A percentile compares a stretch with the other conserved stretches of the same genome.
These are phyloP conservation scores for Hephaestus fuliginosus DNA, from an alignment of 2,797 vertebrate species.

Conservation along the genomic window DNA sequence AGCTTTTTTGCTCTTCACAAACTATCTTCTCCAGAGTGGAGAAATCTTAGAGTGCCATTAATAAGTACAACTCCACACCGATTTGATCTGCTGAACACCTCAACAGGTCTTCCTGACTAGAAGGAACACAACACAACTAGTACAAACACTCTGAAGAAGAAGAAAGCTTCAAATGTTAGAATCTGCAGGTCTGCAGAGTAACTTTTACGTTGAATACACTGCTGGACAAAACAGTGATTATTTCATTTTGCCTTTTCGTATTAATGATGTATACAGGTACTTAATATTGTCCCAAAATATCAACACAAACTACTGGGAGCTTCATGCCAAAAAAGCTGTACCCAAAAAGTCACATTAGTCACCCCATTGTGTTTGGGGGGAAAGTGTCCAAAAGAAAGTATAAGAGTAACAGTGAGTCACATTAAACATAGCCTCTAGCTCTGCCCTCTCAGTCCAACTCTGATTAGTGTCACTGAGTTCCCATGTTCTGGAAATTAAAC, in stretches of 20 bases:
- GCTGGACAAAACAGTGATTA: not conserved
- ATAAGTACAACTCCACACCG: no score
- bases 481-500: conserved; percentile 64
- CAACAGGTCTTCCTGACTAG: not conserved
- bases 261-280: not conserved
- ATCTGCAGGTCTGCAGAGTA: not conserved
- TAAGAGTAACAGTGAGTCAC: not conserved
- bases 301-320: not conserved
- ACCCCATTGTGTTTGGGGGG: not conserved
- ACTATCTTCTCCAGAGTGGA: no score
- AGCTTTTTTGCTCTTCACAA: no score
- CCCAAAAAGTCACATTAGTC: not conserved
- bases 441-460: conserved; percentile 10
- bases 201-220: not conserved
- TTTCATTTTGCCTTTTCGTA: not conserved
- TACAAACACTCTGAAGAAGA: not conserved
- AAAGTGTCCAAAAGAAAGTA: not conserved
- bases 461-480: conserved; percentile 58
- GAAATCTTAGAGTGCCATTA: no score
- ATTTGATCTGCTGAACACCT: not conserved
- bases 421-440: not conserved
- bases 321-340: not conserved
- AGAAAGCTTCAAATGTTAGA: not conserved
- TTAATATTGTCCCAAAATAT: not conserved
- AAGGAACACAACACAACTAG: not conserved